These are phyloP conservation scores for Andrena chrysosceles DNA, from an alignment of 2,888 invertebrate genomes.

Conservation along the genomic window DNA sequence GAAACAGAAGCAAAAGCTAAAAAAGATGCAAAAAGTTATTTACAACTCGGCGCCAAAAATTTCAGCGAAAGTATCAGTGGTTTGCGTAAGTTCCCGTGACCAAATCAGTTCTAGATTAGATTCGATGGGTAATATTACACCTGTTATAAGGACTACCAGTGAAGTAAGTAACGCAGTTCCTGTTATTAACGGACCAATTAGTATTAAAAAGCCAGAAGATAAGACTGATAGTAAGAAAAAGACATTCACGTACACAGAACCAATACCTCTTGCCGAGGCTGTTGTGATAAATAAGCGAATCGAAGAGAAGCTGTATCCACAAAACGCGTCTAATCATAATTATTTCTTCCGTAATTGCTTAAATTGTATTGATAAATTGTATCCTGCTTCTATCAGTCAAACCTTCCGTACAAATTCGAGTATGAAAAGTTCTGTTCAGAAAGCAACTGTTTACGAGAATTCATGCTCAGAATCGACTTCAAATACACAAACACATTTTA, in stretches of 20 bases:
- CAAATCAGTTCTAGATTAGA: conserved; percentile 78
- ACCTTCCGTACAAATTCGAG: conserved; percentile 33
- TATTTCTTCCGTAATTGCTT: conserved; percentile 71
- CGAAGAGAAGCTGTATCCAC: conserved; percentile 81
- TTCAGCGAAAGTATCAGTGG: conserved; percentile 60
- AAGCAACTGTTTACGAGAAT: conserved; percentile 23
- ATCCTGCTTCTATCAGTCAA: conserved; percentile 30
- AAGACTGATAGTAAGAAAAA: conserved; percentile 74
- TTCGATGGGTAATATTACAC: conserved; percentile 78
- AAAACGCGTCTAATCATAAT: conserved; percentile 75
- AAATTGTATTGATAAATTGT: conserved; percentile 54
- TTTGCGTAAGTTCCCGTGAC: conserved; percentile 70
- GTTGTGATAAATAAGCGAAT: conserved; percentile 81
- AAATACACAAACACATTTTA: conserved; percentile 8
- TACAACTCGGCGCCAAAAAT: conserved; percentile 51
- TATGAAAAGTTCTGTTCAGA: conserved; percentile 14
- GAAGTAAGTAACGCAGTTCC: conserved; percentile 83
- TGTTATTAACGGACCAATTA: conserved; percentile 86
- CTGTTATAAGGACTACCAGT: conserved; percentile 79
- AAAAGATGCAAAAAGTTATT: conserved; percentile 51
- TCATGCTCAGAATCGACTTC: conserved; percentile 22
- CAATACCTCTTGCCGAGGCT: conserved; percentile 81
- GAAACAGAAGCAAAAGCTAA: conserved; percentile 68
- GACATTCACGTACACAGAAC: conserved; percentile 79
- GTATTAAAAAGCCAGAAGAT: conserved; percentile 68